Base-by-base conservation (phyloP, 2,888 invertebrate species). In the Aporophyla lueneburgensis region DNA sequence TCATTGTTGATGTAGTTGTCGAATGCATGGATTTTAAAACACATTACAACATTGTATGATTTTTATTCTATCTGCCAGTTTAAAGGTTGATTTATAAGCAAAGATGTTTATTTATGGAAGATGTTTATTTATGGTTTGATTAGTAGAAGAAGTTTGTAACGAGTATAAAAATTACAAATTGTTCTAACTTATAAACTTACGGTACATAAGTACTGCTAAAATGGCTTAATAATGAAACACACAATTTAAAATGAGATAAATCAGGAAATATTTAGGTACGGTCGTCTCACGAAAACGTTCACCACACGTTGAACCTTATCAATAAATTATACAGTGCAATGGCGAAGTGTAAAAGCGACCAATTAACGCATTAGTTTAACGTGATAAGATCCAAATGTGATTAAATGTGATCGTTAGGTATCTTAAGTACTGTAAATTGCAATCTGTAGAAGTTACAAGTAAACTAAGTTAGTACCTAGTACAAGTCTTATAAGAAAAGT, bases 401-500 rank as follows among this genome's bases (percentile, higher is more conserved):
- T 21, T 19, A 59, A 59, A 59, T 21, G 33, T 33, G 33, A 21
- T 33, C 19, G 19, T 33, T 19, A 59, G 33, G 4, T 21, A 10
- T 33, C 59, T 2, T 21, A n/a, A 1, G 46, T 16, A 0, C 14
- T 53, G 24, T 21, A 46, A 51, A 46, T 62, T 46, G 3, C 24
- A 46, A 21, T 33, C 19, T 1, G 14, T 4, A 16, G 21, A 62
- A 69, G 21, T 27, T 21, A 19, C 12, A 7, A 40, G 6, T 24
- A 6, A 56, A 12, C 7, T 10, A 19, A 49, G 40, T 19, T 51
- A 14, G 1, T 40, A 40, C 14, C 24, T 24, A 5, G 10, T 10
- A 10, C 43, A 7, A n/a, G 51, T 78, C 67, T 24, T 63, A 56
- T 63, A 46, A 63, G 79, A 79, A 51, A 7, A 54, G 1, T 6